A percentile compares a stretch with the other conserved stretches of the same genome.
Conservation (phyloP, 2,113 vertebrate species). For the Hippocampus comes region DNA sequence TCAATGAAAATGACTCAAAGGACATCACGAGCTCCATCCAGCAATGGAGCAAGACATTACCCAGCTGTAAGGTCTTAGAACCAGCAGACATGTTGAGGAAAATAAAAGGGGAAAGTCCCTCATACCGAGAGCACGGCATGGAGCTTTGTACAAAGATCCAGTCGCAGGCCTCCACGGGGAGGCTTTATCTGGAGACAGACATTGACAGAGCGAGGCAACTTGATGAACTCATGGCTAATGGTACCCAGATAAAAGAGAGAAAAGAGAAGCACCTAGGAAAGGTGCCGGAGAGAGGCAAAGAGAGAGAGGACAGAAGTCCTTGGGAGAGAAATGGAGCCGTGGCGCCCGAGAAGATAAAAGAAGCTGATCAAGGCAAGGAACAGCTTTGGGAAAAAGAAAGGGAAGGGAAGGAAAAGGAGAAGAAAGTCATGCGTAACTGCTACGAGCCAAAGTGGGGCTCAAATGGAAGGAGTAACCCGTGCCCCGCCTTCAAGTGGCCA, state of each 20-base stretch:
- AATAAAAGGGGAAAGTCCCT: conserved; percentile 31
- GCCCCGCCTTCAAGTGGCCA: conserved; percentile 62
- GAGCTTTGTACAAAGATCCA: conserved; percentile 54
- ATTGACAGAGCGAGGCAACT: conserved; percentile 74
- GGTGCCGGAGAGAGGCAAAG: conserved; percentile 31
- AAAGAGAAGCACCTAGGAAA: conserved; percentile 38
- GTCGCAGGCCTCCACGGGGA: conserved; percentile 58
- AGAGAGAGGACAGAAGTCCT: conserved; percentile 34
- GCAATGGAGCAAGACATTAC: conserved; percentile 55
- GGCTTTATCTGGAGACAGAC: conserved; percentile 71
- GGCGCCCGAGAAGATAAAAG: conserved; percentile 32
- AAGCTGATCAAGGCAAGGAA: neutral
- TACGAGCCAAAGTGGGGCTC: conserved; percentile 24
- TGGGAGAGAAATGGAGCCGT: conserved; percentile 42
- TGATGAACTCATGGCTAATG: conserved; percentile 56
- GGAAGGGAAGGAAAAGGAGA: conserved; percentile 51
- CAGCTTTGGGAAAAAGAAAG: conserved; percentile 41
- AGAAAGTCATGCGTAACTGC: conserved; percentile 21
- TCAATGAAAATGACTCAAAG: conserved; percentile 45
- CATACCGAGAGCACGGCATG: conserved; percentile 36
- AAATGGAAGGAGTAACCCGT: conserved; percentile 26
- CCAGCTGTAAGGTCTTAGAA: conserved; percentile 64
- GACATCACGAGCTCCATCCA: conserved; percentile 47
- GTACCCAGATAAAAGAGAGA: conserved; percentile 38
- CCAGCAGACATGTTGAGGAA: conserved; percentile 51